A percentile compares a stretch with the other conserved stretches of the same genome.
These are phyloP conservation scores for Parasteatoda lunata DNA, from an alignment of 2,888 invertebrate species.

Conservation along the genomic window DNA sequence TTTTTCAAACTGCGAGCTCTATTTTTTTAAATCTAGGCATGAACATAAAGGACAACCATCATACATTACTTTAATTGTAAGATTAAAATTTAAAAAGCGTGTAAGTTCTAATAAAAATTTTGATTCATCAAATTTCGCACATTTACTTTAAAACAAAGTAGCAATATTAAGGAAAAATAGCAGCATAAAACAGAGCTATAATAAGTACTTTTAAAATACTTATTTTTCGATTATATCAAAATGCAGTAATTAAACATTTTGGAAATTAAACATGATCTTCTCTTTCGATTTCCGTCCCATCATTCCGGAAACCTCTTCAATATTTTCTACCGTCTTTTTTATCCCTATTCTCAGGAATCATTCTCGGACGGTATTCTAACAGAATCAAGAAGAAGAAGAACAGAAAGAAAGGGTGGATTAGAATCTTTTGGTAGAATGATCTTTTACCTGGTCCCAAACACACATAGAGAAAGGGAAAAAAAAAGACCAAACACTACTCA, in stretches of 20 bases:
- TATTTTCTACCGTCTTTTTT: not conserved
- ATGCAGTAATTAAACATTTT: not conserved
- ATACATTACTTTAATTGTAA: no score
- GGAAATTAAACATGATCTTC: not conserved
- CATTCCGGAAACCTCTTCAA: not conserved
- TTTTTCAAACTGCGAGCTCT: no score
- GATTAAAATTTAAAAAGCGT: no score
- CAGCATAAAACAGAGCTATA: no score
- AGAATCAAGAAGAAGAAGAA: not conserved
- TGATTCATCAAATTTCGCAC: no score
- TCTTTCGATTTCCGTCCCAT: not conserved
- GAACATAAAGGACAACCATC: no score
- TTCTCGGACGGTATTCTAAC: not conserved
- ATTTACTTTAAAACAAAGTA: no score
- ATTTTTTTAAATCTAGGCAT: no score
- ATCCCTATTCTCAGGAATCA: not conserved
- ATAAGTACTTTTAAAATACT: no score
- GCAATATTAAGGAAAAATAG: no score
- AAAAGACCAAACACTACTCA: constrained; percentile 41
- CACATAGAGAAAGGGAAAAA: constrained; percentile 15
- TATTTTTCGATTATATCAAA: not conserved
- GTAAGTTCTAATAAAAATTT: no score
- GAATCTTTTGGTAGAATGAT: constrained; percentile 50
- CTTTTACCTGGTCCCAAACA: constrained; percentile 39
- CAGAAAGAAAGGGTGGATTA: constrained; percentile 36